A percentile compares a stretch with the other conserved stretches of the same genome.
Conservation (phyloP, 2,888 invertebrate genomes). For the Steromphala cineraria region DNA sequence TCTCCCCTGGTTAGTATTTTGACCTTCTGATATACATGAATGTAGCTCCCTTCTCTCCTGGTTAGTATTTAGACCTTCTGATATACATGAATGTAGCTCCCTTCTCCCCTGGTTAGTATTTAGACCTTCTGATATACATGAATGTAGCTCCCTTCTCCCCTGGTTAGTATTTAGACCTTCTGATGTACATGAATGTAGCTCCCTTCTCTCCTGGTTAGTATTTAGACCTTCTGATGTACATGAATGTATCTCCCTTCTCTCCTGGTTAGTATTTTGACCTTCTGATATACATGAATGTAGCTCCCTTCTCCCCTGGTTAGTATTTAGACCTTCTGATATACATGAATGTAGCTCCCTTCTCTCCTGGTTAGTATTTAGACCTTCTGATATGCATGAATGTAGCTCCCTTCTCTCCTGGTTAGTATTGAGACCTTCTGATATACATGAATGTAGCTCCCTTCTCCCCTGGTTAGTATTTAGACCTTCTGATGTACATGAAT, state of each 20-base stretch:
- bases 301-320: not conserved
- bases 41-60: not conserved
- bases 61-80: not conserved
- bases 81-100: too few species aligned
- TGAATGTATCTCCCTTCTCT: too few species aligned
- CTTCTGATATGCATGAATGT: too few species aligned
- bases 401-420: too few species aligned
- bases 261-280: too few species aligned
- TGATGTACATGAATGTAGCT: not conserved
- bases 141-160: not conserved
- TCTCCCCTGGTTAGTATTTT: not conserved
- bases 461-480: not conserved
- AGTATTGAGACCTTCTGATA: too few species aligned
- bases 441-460: not conserved
- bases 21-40: not conserved
- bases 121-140: too few species aligned
- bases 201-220: not conserved
- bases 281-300: not conserved
- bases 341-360: not conserved
- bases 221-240: not conserved
- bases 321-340: not conserved
- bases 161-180: not conserved
- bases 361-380: not conserved
- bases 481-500: not conserved
- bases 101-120: too few species aligned